Evolutionary conservation across 2,888 invertebrate genomes (phyloP).

Genomic region (Phortica okadai): DNA sequence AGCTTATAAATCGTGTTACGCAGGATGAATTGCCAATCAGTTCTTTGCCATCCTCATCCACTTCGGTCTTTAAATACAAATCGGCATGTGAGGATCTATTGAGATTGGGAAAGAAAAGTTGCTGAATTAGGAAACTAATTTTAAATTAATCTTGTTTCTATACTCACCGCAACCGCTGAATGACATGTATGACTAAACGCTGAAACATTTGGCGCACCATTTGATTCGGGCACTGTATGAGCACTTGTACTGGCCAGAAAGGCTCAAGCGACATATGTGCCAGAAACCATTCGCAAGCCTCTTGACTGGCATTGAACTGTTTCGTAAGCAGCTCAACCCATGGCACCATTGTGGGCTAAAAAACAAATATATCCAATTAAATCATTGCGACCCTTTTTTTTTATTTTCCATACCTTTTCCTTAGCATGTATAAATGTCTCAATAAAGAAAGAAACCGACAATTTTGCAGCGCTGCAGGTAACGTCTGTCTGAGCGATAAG

Average conservation of each 20-base stretch:
- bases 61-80: constrained; percentile 79
- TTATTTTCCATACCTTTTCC: constrained; percentile 83
- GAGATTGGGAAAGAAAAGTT: background rate
- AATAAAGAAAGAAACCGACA: constrained; percentile 95
- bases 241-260: constrained; percentile 96
- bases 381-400: background rate
- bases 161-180: constrained; percentile 87
- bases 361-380: constrained; percentile 24
- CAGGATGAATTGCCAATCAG: constrained; percentile 87
- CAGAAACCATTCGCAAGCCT: constrained; percentile 93
- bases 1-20: constrained; percentile 94
- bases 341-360: constrained; percentile 94
- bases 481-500: constrained; percentile 88
- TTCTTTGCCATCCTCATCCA: constrained; percentile 77
- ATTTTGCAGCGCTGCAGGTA: constrained; percentile 89
- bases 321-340: constrained; percentile 97
- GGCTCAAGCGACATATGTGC: constrained; percentile 95
- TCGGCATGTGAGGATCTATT: constrained; percentile 79
- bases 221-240: constrained; percentile 97
- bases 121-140: background rate
- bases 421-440: constrained; percentile 98
- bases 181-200: constrained; percentile 94
- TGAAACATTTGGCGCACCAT: constrained; percentile 98
- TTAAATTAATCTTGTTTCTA: background rate
- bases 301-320: constrained; percentile 93